phyloP scores from a whole-genome alignment of 2,113 vertebrate species.

The Entelurus aequoreus region DNA sequence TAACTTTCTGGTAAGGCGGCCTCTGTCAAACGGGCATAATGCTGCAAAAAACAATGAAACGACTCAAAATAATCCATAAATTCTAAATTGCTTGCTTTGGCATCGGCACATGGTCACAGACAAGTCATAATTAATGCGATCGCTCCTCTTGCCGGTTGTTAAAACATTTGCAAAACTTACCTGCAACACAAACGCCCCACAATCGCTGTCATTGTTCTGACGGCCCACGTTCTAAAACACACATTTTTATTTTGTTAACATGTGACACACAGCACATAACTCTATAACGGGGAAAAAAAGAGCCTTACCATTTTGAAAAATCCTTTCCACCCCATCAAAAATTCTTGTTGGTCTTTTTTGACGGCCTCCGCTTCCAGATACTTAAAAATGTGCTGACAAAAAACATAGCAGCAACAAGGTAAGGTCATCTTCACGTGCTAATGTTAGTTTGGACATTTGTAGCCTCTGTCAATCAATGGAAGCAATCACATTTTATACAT shows the following conservation, averaged over 20 bases:
- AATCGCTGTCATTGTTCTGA: conserved; percentile 93
- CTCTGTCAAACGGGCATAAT: no score
- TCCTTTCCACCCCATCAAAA: conserved; percentile 84
- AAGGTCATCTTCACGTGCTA: no score
- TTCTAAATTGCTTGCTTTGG: no score
- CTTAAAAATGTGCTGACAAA: conserved; percentile 83
- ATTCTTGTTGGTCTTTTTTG: conserved; percentile 83
- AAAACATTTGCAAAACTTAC: conserved; percentile 57
- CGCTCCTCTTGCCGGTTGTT: background rate
- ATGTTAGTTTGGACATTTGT: no score
- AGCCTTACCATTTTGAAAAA: conserved; percentile 87
- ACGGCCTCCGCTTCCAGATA: conserved; percentile 88
- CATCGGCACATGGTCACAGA: no score
- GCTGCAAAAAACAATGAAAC: no score
- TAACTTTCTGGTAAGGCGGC: no score
- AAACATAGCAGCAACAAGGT: background rate
- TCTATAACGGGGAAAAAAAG: background rate
- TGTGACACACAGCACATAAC: background rate
- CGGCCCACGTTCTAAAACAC: conserved; percentile 83
- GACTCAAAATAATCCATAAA: no score
- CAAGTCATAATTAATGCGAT: background rate
- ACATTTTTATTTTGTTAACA: conserved; percentile 3
- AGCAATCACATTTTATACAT: no score
- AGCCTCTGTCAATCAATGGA: no score
- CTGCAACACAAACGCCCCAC: conserved; percentile 89